These are phyloP conservation scores for Pollicipes pollicipes DNA, from an alignment of 1,140 invertebrate species.

Conservation along the genomic window DNA sequence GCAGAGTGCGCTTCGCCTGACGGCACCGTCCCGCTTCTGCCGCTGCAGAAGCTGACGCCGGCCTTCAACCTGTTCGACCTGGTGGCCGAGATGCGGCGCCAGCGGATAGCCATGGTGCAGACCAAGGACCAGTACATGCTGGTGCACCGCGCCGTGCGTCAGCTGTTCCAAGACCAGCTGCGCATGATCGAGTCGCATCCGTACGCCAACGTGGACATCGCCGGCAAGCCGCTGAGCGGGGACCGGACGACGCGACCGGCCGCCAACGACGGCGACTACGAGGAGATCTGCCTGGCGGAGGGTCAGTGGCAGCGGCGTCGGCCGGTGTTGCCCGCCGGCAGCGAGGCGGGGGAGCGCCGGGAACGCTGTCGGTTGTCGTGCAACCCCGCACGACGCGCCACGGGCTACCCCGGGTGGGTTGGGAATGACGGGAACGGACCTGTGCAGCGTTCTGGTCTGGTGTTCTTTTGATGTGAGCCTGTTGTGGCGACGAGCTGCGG, in stretches of 20 bases:
- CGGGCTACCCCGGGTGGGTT: no score
- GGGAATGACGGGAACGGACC: no score
- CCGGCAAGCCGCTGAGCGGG: conserved; percentile 27
- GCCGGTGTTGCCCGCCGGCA: conserved; percentile 28
- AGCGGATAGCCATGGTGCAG: conserved; percentile 43
- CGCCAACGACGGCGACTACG: conserved; percentile 18
- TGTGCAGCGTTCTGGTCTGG: no score
- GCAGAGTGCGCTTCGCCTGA: no score
- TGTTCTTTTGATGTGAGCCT: no score
- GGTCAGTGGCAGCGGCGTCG: conserved; percentile 25
- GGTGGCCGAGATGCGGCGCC: conserved; percentile 37
- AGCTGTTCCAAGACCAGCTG: conserved; percentile 36
- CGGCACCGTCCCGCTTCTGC: no score
- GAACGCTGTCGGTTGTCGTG: not conserved
- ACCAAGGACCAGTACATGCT: conserved; percentile 37
- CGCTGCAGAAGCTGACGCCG: conserved; percentile 34
- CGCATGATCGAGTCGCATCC: conserved; percentile 38
- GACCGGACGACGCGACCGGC: conserved; percentile 20
- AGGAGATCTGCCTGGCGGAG: conserved; percentile 22
- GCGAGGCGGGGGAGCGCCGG: not conserved
- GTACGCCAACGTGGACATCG: conserved; percentile 36
- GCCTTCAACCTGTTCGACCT: conserved; percentile 38
- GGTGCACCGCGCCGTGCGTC: conserved; percentile 34
- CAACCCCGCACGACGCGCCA: conserved; percentile 14
- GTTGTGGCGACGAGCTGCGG: no score